phyloP scores from a whole-genome alignment of 2,888 invertebrate genomes.

The Spisula solida region DNA sequence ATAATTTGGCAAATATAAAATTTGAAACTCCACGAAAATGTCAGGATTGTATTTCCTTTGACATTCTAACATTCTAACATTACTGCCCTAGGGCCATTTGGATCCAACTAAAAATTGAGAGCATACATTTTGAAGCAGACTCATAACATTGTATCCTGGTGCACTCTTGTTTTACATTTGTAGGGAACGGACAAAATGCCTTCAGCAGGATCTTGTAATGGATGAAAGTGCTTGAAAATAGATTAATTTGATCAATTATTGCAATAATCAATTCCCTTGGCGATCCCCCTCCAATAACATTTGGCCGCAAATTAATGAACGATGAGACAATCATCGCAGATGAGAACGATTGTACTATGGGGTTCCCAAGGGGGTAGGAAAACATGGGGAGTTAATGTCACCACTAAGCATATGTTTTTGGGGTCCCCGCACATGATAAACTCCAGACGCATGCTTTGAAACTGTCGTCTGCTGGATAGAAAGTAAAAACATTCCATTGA shows the following conservation, averaged over 20 bases:
- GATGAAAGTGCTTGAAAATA: conserved; percentile 71
- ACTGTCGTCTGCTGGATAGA: neutral
- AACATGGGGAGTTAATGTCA: conserved; percentile 65
- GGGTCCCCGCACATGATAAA: conserved; percentile 13
- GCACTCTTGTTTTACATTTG: conserved; percentile 18
- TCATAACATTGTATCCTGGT: conserved; percentile 17
- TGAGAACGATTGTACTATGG: conserved; percentile 63
- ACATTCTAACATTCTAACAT: conserved; percentile 36
- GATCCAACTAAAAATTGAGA: neutral
- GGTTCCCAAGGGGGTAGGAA: conserved; percentile 49
- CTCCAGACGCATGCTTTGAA: conserved; percentile 11
- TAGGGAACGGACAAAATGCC: conserved; percentile 57
- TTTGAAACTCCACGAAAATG: conserved; percentile 12
- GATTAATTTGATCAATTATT: conserved; percentile 75
- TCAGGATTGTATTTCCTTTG: conserved; percentile 2
- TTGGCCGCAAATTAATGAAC: conserved; percentile 75
- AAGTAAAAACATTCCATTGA: conserved; percentile 1
- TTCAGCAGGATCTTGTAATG: conserved; percentile 63
- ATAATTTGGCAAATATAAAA: conserved; percentile 24
- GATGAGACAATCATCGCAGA: conserved; percentile 70
- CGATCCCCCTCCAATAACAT: conserved; percentile 71
- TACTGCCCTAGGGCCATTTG: conserved; percentile 26
- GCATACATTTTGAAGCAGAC: neutral
- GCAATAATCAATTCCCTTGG: conserved; percentile 67
- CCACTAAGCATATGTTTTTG: conserved; percentile 64